Conservation (phyloP, 2,797 vertebrate genomes). For the Helicolenus hilgendorfi region DNA sequence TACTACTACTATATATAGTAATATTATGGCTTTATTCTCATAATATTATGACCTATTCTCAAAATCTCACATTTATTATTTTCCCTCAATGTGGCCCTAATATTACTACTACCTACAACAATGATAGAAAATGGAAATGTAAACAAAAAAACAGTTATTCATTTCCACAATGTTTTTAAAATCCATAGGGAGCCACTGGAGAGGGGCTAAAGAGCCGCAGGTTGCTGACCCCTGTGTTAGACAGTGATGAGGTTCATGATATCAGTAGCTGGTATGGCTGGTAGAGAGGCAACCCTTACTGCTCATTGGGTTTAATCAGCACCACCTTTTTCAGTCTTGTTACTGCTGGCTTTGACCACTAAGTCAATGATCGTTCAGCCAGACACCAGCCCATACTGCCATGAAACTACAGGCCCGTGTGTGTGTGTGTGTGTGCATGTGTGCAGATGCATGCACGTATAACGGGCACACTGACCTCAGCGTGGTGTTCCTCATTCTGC, state of each 20-base stretch:
- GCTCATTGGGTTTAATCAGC: neutral
- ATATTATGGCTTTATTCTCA: too few relatives aligned
- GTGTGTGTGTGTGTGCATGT: neutral
- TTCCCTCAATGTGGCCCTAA: too few relatives aligned
- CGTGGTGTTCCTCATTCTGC: slow-evolving; percentile 99
- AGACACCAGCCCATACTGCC: neutral
- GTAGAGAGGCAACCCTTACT: neutral
- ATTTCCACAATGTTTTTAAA: too few relatives aligned
- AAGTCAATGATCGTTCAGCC: neutral
- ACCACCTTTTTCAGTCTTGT: neutral
- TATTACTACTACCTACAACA: too few relatives aligned
- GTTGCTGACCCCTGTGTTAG: too few relatives aligned
- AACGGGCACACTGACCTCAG: slow-evolving; percentile 93
- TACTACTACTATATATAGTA: too few relatives aligned
- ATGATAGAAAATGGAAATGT: too few relatives aligned
- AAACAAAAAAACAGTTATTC: too few relatives aligned
- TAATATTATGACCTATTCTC: too few relatives aligned
- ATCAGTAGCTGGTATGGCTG: neutral
- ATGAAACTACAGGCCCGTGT: neutral
- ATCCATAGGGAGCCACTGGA: too few relatives aligned
- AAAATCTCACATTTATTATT: too few relatives aligned
- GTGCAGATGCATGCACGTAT: neutral
- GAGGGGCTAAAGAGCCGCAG: too few relatives aligned
- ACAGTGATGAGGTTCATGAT: neutral
- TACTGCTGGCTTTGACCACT: neutral